Evolutionary conservation across 2,888 invertebrate species (phyloP), one percentile per base, ranked within the genome.

Genomic region (Branchipolynoe longqiensis): DNA sequence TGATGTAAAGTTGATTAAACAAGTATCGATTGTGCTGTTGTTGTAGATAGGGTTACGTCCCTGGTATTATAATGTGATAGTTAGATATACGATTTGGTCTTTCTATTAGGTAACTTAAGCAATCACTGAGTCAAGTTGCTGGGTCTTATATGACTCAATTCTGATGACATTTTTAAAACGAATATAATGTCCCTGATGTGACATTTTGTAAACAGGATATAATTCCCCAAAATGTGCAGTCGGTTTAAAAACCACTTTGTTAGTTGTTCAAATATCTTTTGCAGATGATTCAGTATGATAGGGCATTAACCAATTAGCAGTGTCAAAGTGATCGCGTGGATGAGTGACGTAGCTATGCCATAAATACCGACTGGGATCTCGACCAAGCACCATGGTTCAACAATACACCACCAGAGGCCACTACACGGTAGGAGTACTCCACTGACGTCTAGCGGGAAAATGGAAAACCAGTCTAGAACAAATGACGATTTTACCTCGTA

Each of bases 271-370:
- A 3, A 41, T 3, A 31, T 85, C 48, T 38, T n/a, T 86, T 86
- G 56, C 86, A 86, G 86, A 86, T 82, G 86, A 86, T 31, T 84
- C 86, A 8, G 86, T 86, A 86, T 86, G 84, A 86, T 56, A 40
- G 48, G 48, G 56, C 41, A 4, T 64, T 22, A 22, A 28, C 41
- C 41, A 6, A 73, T 40, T 78, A 78, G 48, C 78, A 41, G 41
- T 54, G 78, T 28, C 78, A 31, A 78, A 41, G 54, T 73, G 73
- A 54, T 74, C n/a, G 69, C 8, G 69, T 69, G 69, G 69, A 69
- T 69, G 69, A 69, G 69, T 69, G 18, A 69, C 69, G n/a, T n/a
- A n/a, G n/a, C n/a, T n/a, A n/a, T n/a, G n/a, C n/a, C n/a, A n/a
- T n/a, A n/a, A n/a, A n/a, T 31, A 33, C 69, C 12, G 4, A 4